These are phyloP conservation scores for Argentina silus DNA, from an alignment of 2,797 vertebrate species.

Conservation along the genomic window DNA sequence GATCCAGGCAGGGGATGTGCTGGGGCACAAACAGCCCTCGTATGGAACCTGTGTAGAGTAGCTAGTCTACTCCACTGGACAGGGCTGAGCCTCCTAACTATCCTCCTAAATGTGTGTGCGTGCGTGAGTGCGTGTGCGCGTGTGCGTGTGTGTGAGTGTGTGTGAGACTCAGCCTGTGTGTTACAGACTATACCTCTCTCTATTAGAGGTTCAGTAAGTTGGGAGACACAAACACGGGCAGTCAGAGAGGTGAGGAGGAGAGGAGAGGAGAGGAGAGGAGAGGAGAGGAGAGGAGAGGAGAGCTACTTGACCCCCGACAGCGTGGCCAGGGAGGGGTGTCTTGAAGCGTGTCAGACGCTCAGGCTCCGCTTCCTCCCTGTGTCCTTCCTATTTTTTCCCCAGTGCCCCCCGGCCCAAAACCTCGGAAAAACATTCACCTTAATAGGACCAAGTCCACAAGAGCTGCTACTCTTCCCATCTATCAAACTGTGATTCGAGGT, in stretches of 20 bases:
- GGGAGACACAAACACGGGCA: slow-evolving; percentile 61
- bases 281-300: slow-evolving; percentile 55
- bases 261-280: too few species aligned
- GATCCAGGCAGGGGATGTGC: slow-evolving; percentile 53
- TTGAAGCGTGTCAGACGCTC: slow-evolving; percentile 82
- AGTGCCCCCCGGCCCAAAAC: slow-evolving; percentile 81
- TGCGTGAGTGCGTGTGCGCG: slow-evolving; percentile 28
- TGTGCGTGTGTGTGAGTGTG: slow-evolving; percentile 25
- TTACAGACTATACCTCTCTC: slow-evolving; percentile 36
- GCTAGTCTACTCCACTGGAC: slow-evolving; percentile 54
- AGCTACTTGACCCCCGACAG: slow-evolving; percentile 78
- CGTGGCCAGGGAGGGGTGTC: slow-evolving; percentile 57
- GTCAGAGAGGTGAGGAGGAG: slow-evolving; percentile 43
- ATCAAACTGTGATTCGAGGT: slow-evolving; percentile 80
- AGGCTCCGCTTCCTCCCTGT: slow-evolving; percentile 81
- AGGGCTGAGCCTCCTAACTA: slow-evolving; percentile 37
- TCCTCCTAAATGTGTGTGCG: slow-evolving; percentile 10
- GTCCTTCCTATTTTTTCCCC: slow-evolving; percentile 84
- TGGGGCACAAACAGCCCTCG: slow-evolving; percentile 52
- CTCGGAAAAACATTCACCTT: slow-evolving; percentile 81
- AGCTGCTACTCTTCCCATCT: slow-evolving; percentile 77
- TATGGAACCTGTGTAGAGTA: slow-evolving; percentile 49
- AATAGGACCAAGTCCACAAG: slow-evolving; percentile 79
- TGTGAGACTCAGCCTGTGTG: slow-evolving; percentile 30
- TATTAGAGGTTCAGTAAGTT: slow-evolving; percentile 69